Percentiles rank a stretch among this genome's conserved stretches.
phyloP scores from a whole-genome alignment of 2,888 invertebrate genomes.

The Andrena camellia region DNA sequence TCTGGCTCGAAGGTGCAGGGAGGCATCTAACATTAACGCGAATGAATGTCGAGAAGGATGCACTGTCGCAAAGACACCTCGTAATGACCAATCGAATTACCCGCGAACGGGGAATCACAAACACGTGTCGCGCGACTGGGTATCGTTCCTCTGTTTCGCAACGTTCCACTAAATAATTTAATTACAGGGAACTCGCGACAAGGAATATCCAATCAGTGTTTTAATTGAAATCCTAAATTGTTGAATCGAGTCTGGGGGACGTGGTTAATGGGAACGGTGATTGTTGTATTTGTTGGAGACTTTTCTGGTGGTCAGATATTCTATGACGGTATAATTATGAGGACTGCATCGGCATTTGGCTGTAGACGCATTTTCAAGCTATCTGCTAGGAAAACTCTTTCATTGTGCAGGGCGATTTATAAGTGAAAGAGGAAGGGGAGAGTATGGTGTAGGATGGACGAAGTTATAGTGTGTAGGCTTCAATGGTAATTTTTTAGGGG shows the following conservation, averaged over 20 bases:
- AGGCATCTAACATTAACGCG: slow-evolving; percentile 6
- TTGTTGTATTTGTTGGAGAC: background rate
- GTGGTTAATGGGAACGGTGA: slow-evolving; percentile 6
- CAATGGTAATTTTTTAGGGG: no score
- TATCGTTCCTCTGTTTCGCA: background rate
- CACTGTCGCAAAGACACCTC: background rate
- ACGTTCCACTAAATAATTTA: slow-evolving; percentile 38
- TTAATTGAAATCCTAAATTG: slow-evolving; percentile 44
- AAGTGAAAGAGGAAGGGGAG: no score
- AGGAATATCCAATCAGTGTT: slow-evolving; percentile 39
- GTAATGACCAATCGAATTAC: background rate
- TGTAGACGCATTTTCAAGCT: no score
- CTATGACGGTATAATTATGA: background rate
- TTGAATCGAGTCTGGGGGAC: background rate
- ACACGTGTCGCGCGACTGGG: background rate
- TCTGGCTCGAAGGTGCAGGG: background rate
- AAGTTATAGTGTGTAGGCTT: no score
- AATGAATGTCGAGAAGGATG: slow-evolving; percentile 20
- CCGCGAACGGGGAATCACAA: background rate
- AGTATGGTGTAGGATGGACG: no score
- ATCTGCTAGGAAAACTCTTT: no score
- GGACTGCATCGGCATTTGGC: background rate
- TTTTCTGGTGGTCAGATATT: background rate
- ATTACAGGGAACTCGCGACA: slow-evolving; percentile 1
- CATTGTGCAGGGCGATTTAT: no score